Evolutionary conservation across 2,113 vertebrate genomes (phyloP).

Genomic region (Caloenas nicobarica): DNA sequence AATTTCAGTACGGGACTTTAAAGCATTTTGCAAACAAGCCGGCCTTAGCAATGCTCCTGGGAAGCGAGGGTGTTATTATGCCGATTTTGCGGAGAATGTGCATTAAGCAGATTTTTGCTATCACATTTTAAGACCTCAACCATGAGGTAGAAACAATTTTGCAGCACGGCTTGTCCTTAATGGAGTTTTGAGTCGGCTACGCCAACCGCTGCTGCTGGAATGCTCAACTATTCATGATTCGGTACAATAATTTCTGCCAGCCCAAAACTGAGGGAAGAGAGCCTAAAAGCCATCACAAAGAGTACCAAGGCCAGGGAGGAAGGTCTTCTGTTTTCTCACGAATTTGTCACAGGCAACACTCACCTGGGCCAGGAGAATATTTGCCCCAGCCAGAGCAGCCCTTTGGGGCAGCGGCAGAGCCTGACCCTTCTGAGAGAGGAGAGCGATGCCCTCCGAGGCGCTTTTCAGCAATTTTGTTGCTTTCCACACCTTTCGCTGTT

Average conservation of each 20-base stretch:
- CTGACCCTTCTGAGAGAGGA: not conserved
- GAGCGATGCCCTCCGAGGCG: fast-evolving
- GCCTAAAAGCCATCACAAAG: not conserved
- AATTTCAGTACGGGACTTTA: not conserved
- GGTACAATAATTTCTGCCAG: not conserved
- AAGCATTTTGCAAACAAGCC: not conserved
- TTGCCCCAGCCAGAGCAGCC: not conserved
- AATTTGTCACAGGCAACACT: not conserved
- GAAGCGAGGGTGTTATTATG: not conserved
- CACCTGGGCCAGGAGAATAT: not conserved
- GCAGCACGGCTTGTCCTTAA: not conserved
- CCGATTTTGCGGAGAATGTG: not conserved
- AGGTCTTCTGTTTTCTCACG: not conserved
- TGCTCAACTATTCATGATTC: not conserved
- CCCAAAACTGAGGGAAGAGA: not conserved
- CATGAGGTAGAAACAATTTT: not conserved
- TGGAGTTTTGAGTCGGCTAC: not conserved
- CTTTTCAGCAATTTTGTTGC: not conserved
- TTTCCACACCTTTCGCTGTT: not conserved
- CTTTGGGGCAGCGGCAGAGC: not conserved
- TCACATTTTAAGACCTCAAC: not conserved
- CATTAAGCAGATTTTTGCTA: not conserved
- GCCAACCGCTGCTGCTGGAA: not conserved
- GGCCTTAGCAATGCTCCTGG: not conserved
- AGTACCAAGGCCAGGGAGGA: not conserved